Percentiles rank a stretch among this genome's conserved stretches.
These are phyloP conservation scores for Ciconia nigra DNA, from an alignment of 2,797 vertebrate genomes.

Conservation along the genomic window DNA sequence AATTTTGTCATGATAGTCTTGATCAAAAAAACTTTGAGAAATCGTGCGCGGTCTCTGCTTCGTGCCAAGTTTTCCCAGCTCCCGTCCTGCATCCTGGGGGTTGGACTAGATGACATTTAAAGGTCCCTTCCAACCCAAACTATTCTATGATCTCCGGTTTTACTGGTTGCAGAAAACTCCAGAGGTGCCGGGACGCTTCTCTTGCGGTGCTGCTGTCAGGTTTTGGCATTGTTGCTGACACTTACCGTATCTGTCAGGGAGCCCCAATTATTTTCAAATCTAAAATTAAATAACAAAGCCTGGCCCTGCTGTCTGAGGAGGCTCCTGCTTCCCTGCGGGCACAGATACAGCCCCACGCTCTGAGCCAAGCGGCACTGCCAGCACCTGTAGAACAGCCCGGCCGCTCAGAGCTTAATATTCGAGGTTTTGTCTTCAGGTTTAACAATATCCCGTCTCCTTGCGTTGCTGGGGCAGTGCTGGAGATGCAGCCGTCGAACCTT, in stretches of 20 bases:
- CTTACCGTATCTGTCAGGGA: neutral
- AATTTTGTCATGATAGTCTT: accelerated
- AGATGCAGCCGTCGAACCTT: neutral
- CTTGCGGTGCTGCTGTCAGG: neutral
- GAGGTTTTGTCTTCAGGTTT: neutral
- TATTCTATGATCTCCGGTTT: neutral
- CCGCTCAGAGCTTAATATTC: accelerated
- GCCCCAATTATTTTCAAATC: neutral
- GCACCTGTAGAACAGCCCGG: neutral
- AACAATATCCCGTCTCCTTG: neutral
- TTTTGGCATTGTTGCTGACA: neutral
- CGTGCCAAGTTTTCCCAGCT: neutral
- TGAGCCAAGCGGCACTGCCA: too few species aligned
- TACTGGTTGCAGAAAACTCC: neutral
- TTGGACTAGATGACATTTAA: neutral
- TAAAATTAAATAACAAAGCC: neutral
- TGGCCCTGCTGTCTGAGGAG: neutral
- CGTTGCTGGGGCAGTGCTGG: neutral
- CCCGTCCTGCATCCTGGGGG: neutral
- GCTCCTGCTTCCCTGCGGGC: neutral
- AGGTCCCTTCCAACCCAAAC: neutral
- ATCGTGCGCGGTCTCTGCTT: accelerated
- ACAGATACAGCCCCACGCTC: neutral
- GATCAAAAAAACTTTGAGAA: neutral
- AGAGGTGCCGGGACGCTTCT: neutral